These are phyloP conservation scores for Actinopyga echinites DNA, from an alignment of 53 echinoderm and acorn worm genomes.

Conservation along the genomic window DNA sequence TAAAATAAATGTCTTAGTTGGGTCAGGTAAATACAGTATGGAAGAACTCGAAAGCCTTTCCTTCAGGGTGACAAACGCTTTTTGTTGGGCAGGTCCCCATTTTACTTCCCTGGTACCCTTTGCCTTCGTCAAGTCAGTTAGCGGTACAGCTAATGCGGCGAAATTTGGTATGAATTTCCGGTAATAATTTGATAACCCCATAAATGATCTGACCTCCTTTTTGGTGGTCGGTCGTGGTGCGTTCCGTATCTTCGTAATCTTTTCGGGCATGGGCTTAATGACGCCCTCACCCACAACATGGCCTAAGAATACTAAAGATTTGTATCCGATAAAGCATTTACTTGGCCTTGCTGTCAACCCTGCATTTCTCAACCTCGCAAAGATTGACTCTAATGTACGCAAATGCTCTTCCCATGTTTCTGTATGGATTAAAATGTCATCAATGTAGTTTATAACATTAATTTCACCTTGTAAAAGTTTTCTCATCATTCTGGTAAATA, in stretches of 20 bases:
- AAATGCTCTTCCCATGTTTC: too few species aligned
- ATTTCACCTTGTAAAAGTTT: too few species aligned
- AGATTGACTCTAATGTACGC: too few species aligned
- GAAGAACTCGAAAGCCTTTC: neutral
- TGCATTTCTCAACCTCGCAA: conserved; percentile 44
- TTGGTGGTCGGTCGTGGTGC: conserved; percentile 39
- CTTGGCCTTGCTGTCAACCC: conserved; percentile 52
- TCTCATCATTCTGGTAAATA: too few species aligned
- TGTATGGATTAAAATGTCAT: too few species aligned
- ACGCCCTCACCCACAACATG: conserved; percentile 49
- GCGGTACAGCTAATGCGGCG: conserved; percentile 43
- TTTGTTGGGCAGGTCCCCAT: conserved; percentile 23
- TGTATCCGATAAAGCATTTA: conserved; percentile 47
- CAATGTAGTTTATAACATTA: too few species aligned
- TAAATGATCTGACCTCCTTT: conserved; percentile 38
- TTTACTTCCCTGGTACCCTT: conserved; percentile 19
- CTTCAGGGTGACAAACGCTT: conserved; percentile 17
- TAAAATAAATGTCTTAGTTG: neutral
- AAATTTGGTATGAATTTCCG: conserved; percentile 55
- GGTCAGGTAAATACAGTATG: conserved; percentile 1
- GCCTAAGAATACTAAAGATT: conserved; percentile 53
- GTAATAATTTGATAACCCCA: conserved; percentile 31
- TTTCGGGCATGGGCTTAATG: conserved; percentile 37
- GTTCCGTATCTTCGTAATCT: conserved; percentile 3
- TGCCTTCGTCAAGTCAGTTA: conserved; percentile 55